phyloP scores from a whole-genome alignment of 92 coral and sea anemone genomes.

The Nematostella vectensis region DNA sequence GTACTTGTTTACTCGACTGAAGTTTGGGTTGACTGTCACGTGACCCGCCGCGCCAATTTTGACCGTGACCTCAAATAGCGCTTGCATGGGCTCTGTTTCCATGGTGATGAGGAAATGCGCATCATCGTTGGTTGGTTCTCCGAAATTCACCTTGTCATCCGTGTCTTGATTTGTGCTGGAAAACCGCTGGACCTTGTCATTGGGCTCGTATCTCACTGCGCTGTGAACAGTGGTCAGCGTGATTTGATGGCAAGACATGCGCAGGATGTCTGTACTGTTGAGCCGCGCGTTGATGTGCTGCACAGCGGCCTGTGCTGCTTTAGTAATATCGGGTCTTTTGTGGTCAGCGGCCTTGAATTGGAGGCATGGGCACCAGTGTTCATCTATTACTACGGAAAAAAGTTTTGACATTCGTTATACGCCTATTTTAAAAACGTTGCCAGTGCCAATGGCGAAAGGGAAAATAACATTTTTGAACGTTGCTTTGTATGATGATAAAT shows the following conservation, averaged over 20 bases:
- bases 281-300: constrained; percentile 43
- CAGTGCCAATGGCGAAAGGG: neutral
- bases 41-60: constrained; percentile 5
- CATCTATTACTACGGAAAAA: constrained; percentile 50
- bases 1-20: constrained; percentile 78
- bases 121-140: constrained; percentile 46
- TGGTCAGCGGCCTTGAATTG: constrained; percentile 45
- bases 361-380: constrained; percentile 97
- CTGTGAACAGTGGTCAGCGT: constrained; percentile 32
- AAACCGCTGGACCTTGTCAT: constrained; percentile 53
- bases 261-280: constrained; percentile 27
- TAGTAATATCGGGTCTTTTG: constrained; percentile 13
- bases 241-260: constrained; percentile 32
- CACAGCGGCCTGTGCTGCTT: constrained; percentile 51
- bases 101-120: constrained; percentile 56
- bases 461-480: neutral
- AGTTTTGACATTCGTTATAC: no score
- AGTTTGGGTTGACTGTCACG: constrained; percentile 54
- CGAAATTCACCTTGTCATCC: constrained; percentile 48
- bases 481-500: no score
- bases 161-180: constrained; percentile 61
- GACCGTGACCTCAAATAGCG: constrained; percentile 72
- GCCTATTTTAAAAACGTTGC: no score
- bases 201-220: constrained; percentile 48
- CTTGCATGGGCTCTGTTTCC: constrained; percentile 61